A percentile compares a stretch with the other conserved stretches of the same genome.
Evolutionary conservation across 2,113 vertebrate species (phyloP).

Genomic region (Ptilonorhynchus violaceus): DNA sequence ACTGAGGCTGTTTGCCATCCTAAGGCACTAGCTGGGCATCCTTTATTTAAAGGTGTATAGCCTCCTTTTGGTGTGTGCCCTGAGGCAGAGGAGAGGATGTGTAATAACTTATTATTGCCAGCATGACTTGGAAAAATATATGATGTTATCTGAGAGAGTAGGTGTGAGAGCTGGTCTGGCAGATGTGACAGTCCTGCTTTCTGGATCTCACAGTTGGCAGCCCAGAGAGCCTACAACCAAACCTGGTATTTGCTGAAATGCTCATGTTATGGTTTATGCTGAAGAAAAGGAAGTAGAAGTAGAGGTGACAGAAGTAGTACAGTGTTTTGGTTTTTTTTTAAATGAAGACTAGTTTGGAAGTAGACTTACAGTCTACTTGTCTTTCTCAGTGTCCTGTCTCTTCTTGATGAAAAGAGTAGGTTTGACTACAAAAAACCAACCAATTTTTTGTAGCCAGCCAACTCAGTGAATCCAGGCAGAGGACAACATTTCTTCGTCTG

Average conservation of each 20-base stretch:
- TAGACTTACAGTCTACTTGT: background rate
- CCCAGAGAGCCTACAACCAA: background rate
- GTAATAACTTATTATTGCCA: background rate
- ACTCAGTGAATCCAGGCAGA: background rate
- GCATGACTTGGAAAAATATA: background rate
- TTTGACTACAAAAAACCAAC: background rate
- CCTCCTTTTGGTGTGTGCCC: background rate
- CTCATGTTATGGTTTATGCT: background rate
- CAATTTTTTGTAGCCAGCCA: background rate
- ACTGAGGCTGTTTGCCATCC: rapidly evolving
- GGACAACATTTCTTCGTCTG: background rate
- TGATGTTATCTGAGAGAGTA: background rate
- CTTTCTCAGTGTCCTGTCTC: background rate
- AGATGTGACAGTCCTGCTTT: slow-evolving; percentile 20
- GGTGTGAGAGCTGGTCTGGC: background rate
- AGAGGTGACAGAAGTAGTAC: background rate
- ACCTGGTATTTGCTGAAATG: background rate
- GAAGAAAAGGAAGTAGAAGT: background rate
- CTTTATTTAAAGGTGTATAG: background rate
- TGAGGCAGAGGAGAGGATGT: background rate
- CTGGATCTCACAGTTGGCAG: background rate
- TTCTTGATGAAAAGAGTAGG: background rate
- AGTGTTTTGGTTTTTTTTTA: background rate
- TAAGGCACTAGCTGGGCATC: background rate
- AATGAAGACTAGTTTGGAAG: background rate